Evolutionary conservation across 2,113 vertebrate species (phyloP).

Genomic region (Psilopsiagon aurifrons): DNA sequence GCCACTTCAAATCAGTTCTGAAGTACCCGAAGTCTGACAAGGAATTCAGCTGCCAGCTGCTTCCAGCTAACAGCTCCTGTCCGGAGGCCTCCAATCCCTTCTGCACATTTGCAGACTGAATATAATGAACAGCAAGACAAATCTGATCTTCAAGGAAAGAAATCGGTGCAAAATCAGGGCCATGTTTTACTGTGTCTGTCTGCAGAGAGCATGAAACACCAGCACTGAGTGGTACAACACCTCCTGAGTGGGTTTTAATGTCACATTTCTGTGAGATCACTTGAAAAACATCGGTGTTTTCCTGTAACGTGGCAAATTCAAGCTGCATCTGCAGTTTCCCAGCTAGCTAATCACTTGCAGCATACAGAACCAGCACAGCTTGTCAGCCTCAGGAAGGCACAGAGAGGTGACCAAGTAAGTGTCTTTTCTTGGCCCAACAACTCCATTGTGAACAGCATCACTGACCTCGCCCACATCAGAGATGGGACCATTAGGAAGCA

Average conservation of each 20-base stretch:
- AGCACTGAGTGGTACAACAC: neutral
- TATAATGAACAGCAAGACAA: neutral
- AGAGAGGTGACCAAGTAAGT: neutral
- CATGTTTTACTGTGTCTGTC: neutral
- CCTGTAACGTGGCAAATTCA: neutral
- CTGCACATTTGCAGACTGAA: neutral
- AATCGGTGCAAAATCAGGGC: neutral
- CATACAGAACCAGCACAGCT: neutral
- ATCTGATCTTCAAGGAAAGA: neutral
- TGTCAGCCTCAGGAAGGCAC: neutral
- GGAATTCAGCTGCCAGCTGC: neutral
- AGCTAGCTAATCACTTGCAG: neutral
- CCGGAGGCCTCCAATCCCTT: neutral
- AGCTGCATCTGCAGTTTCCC: neutral
- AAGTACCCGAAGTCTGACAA: neutral
- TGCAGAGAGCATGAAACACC: neutral
- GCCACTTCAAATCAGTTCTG: neutral
- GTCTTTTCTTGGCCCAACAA: neutral
- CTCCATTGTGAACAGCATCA: neutral
- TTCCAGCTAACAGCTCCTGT: neutral
- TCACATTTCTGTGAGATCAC: neutral
- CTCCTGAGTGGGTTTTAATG: neutral
- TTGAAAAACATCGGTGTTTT: neutral
- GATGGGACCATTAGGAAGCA: neutral
- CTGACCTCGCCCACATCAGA: neutral